Evolutionary conservation across 2,888 invertebrate species (phyloP), one percentile per base, ranked within the genome.

Genomic region (Lobophora halterata): DNA sequence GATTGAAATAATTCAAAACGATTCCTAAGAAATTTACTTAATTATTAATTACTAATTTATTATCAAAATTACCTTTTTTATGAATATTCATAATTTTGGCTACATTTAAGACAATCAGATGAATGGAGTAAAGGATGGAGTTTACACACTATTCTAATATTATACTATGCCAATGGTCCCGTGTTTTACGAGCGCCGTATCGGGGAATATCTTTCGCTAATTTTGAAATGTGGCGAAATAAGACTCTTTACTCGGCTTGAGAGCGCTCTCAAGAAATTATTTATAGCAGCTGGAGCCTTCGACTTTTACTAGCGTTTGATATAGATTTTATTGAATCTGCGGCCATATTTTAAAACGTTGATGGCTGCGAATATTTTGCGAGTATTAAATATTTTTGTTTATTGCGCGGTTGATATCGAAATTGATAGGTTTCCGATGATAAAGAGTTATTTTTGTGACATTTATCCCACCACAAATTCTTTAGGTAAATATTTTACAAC

Each of bases 211-310:
- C 54, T 60, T 46, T 55, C 55, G 66, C 64, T 72, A 71, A 71
- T 71, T 70, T 69, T 68, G 64, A 66, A 71, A 70, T 68, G 71
- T 66, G 64, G 66, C 55, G 60, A 64, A 71, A 65, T 66, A 64
- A 66, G 68, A 61, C 54, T 59, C 59, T 52, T 44, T 50, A 40
- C 47, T 49, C 35, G 47, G 44, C 43, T 47, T 35, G 48, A 46
- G 52, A 52, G 41, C 19, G 39, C 40, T 35, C 36, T 45, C 35
- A 4, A 46, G 28, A 29, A 35, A 48, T 60, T 58, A 65, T 66
- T 64, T 62, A 65, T 55, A 37, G 43, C 37, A 4, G 13, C 37
- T 17, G 27, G 11, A 25, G 47, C 28, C 42, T 49, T 35, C 27
- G 46, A 46, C 41, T 47, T 52, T 52, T 49, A 51, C 50, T 46